Evolutionary conservation across 1,140 invertebrate species (phyloP), one percentile per base, ranked within the genome.

Genomic region (Helicoverpa zea): DNA sequence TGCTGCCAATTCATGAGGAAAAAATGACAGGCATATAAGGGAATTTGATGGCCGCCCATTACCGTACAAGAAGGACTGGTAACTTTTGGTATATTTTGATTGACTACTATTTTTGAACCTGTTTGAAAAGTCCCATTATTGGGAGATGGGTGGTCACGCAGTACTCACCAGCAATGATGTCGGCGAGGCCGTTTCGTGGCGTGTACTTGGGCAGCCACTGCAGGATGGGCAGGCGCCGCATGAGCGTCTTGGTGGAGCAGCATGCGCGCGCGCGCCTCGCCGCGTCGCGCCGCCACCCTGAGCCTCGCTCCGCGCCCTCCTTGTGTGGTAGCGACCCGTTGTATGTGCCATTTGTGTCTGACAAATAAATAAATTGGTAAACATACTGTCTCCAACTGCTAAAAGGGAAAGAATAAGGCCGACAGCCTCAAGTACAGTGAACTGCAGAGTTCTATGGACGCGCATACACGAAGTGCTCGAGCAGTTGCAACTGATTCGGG

Each of bases 141-240:
- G 23, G 23, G 23, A 23, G 9, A 43, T 43, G 1, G 35, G 5
- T 9, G 0, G 5, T 43, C 35, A 43, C 9, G 9, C 1, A 5
- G 4, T 43, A 13, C 83, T 84, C 83, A 95, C 94, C 98, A 64
- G 98, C 98, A 47, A 98, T 96, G 14, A 96, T 83, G 89, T 98
- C 98, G 11, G 96, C 95, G 0, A 97, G 81, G 0, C 97, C 94
- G 87, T 95, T 96, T 29, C 95, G 85, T n/a, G 95, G 66, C 49
- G 94, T 96, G 88, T 98, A 98, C 10, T 94, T 93, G 0, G 97
- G 97, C 29, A 97, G 85, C 97, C 97, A 98, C 81, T 84, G 83
- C 12, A 96, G 85, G 80, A 98, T 95, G 2, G 97, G 97, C 13
- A 98, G 56, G 56, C 96, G 88, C 47, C 94, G 93, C 58, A 93